These are phyloP conservation scores for Drosophila nebulosa DNA, from an alignment of 1,140 invertebrate genomes.

Conservation along the genomic window DNA sequence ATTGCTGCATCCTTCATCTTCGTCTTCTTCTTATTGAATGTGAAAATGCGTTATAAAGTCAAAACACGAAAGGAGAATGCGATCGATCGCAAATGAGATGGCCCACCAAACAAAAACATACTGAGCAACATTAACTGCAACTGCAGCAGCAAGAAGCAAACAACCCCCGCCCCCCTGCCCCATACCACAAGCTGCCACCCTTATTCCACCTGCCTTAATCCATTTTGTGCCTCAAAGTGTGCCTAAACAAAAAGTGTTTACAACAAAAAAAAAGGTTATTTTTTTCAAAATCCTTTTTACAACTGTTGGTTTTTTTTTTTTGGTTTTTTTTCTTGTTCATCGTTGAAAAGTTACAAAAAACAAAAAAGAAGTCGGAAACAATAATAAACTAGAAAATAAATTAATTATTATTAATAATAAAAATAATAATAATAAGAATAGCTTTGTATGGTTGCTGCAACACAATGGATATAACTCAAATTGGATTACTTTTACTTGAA, in stretches of 20 bases:
- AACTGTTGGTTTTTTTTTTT: not conserved
- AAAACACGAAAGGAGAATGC: not conserved
- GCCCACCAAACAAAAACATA: not conserved
- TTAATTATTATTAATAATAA: slow-evolving; percentile 2
- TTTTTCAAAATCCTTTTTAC: not conserved
- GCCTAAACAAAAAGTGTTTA: not conserved
- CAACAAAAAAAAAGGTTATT: too few relatives aligned
- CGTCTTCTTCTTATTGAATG: not conserved
- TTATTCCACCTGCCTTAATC: not conserved
- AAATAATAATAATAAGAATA: not conserved
- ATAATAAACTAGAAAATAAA: slow-evolving; percentile 21
- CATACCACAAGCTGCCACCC: not conserved
- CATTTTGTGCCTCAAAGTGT: slow-evolving; percentile 1
- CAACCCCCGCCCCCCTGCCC: not conserved
- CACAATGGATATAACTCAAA: slow-evolving; percentile 69
- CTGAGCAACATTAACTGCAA: not conserved
- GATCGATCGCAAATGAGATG: not conserved
- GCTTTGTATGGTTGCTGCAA: slow-evolving; percentile 21
- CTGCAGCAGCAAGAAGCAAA: not conserved
- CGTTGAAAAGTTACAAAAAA: slow-evolving; percentile 30
- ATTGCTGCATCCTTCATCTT: slow-evolving; percentile 7
- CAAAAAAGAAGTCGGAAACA: slow-evolving; percentile 47
- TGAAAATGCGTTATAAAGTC: not conserved
- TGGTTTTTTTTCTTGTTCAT: not conserved
- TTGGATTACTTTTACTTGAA: slow-evolving; percentile 67